Evolutionary conservation across 2,888 invertebrate species (phyloP).

Genomic region (Cheilosia soror): DNA sequence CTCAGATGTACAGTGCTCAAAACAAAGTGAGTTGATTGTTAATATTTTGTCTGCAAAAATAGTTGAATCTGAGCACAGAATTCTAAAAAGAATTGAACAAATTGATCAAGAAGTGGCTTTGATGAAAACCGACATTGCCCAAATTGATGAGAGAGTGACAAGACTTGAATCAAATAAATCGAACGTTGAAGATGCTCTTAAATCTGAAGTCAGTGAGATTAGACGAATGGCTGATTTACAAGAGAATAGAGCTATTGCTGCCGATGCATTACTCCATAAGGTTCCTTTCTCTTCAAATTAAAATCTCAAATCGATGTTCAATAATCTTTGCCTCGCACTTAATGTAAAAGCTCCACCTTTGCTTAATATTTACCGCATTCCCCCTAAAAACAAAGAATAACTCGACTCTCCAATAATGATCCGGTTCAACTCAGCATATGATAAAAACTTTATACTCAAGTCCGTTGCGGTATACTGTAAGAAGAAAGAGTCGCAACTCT

Average conservation of each 20-base stretch:
- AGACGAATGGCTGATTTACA: neutral
- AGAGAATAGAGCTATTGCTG: neutral
- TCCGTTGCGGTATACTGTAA: neutral
- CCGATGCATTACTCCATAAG: neutral
- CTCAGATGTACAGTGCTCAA: neutral
- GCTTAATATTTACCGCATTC: neutral
- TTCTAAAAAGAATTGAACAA: neutral
- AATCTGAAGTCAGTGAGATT: neutral
- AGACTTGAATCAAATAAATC: too few relatives aligned
- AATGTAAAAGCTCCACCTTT: neutral
- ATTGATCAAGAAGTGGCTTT: too few relatives aligned
- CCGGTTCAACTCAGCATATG: neutral
- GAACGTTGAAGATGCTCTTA: neutral
- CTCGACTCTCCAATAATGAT: neutral
- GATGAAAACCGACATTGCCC: neutral
- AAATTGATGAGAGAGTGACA: too few relatives aligned
- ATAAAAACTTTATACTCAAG: slow-evolving; percentile 8
- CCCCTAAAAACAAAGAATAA: neutral
- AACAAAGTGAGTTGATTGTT: slow-evolving; percentile 5
- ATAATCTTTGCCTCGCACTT: neutral
- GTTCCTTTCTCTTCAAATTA: neutral
- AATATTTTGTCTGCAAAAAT: neutral
- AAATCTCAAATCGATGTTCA: neutral
- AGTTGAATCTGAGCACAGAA: neutral
- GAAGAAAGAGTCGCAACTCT: neutral